phyloP scores from a whole-genome alignment of 2,888 invertebrate species.

The Drosophila rellima region DNA sequence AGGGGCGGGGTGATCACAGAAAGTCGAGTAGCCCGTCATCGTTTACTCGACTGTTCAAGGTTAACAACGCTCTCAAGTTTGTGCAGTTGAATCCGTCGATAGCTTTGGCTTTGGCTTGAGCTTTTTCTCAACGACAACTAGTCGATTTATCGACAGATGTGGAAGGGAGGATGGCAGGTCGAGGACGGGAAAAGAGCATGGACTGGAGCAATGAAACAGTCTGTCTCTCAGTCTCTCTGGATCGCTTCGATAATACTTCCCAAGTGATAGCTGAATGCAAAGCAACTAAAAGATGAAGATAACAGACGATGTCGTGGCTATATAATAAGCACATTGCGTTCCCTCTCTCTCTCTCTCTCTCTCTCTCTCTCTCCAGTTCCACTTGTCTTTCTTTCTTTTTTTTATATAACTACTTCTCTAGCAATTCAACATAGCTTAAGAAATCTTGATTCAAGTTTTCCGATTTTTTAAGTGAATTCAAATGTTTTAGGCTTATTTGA shows the following conservation, averaged over 20 bases:
- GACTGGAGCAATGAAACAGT: slow-evolving; percentile 3
- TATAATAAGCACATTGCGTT: background rate
- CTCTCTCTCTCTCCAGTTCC: background rate
- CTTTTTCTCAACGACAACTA: background rate
- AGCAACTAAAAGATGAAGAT: slow-evolving; percentile 10
- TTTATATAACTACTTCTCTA: too few relatives aligned
- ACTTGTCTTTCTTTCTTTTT: background rate
- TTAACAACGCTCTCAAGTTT: slow-evolving; percentile 56
- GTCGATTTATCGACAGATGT: slow-evolving; percentile 1
- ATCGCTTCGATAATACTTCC: slow-evolving; percentile 2
- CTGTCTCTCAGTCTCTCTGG: background rate
- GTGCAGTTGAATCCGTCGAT: slow-evolving; percentile 13
- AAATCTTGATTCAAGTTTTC: too few relatives aligned
- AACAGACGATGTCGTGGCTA: background rate
- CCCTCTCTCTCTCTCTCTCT: background rate
- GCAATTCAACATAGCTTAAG: too few relatives aligned
- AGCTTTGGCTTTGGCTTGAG: slow-evolving; percentile 34
- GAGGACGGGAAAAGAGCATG: slow-evolving; percentile 9
- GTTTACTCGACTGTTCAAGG: slow-evolving; percentile 55
- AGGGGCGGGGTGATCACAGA: slow-evolving; percentile 15
- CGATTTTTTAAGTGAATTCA: too few relatives aligned
- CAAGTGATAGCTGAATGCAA: slow-evolving; percentile 13
- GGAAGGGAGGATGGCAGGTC: background rate
- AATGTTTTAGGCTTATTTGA: too few relatives aligned
- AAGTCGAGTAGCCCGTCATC: slow-evolving; percentile 41